Conservation (phyloP, 37 sponge, comb jelly and placozoan genomes). For the Mnemiopsis leidyi region DNA sequence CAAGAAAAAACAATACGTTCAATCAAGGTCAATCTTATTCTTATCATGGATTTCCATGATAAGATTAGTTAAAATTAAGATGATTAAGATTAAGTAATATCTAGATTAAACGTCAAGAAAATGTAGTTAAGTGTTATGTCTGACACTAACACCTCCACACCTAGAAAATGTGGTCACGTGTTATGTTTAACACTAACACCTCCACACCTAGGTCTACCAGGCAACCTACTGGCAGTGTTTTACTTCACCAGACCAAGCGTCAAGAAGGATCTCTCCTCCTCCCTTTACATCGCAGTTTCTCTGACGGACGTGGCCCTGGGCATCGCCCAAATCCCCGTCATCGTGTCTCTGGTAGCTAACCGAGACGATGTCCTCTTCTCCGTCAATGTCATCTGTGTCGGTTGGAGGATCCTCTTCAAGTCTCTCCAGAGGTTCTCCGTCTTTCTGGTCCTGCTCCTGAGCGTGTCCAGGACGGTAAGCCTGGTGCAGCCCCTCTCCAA, state of each 20-base stretch:
- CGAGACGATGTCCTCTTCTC: not conserved
- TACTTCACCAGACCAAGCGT: constrained; percentile 47
- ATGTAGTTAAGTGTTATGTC: too few species aligned
- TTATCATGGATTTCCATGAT: not conserved
- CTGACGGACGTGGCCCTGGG: not conserved
- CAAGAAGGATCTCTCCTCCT: not conserved
- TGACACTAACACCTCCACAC: too few species aligned
- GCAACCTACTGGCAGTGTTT: constrained; percentile 22
- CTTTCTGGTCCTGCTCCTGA: constrained; percentile 57
- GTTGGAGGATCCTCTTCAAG: constrained; percentile 54
- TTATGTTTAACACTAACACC: too few species aligned
- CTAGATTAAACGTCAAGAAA: too few species aligned
- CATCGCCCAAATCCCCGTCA: constrained; percentile 27
- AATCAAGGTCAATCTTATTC: too few species aligned
- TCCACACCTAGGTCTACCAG: not conserved
- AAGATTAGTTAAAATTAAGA: not conserved
- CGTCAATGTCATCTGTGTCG: not conserved
- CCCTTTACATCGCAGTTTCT: constrained; percentile 49
- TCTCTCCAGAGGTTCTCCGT: constrained; percentile 45
- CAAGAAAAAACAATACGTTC: too few species aligned
- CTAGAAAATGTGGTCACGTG: too few species aligned
- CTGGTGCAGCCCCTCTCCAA: constrained; percentile 13
- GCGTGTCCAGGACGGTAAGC: constrained; percentile 13
- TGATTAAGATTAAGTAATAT: too few species aligned
- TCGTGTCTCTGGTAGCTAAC: constrained; percentile 20